Base-by-base conservation (phyloP, 2,888 invertebrate genomes). In the Mechanitis mazaeus region DNA sequence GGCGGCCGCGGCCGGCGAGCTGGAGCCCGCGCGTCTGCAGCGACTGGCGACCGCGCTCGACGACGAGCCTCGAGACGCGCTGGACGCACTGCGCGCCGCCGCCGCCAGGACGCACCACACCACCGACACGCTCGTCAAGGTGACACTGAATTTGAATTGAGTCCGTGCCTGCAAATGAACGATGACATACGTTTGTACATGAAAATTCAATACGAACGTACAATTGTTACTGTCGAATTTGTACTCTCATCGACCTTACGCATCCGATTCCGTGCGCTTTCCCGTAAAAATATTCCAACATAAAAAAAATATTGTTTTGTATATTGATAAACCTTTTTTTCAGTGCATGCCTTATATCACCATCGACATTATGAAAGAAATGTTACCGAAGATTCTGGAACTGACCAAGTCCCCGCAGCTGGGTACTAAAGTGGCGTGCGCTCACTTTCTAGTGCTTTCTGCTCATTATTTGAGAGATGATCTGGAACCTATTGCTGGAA, bases 31-130 rank as follows among this genome's bases (percentile, higher is more conserved):
- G 5, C 93, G 94, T 69, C 87, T 97, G 55, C 95, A 95, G 35
- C 95, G 96, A 84, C 84, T 96, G 63, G 95, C 96, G 67, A 94
- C 95, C 0, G 92, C 93, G 53, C 86, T 94, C 55, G 93, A 93
- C 0, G 94, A 94, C 69, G 91, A 20, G 92, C 58, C 94, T 0
- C 93, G 96, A 71, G 96, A 96, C 74, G 86, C 92, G 33, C 91
- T 97, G 0, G 97, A 98, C 79, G 94, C 93, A 68, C 92, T 95
- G 63, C 90, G 97, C 61, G 95, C 96, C 6, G 94, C 93, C 60
- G 94, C 94, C 1, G 96, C 96, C 0, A 94, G 95, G 73, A 94
- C 94, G 1, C 96, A 97, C 78, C 95, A 96, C 64, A 96, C 97
- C 64, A 96, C 96, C 68, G 96, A 97, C 75, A 96, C 96, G 3